Percentiles rank a stretch among this genome's conserved stretches.
Conservation (phyloP, 2,113 vertebrate genomes). For the Seriola rivoliana region DNA sequence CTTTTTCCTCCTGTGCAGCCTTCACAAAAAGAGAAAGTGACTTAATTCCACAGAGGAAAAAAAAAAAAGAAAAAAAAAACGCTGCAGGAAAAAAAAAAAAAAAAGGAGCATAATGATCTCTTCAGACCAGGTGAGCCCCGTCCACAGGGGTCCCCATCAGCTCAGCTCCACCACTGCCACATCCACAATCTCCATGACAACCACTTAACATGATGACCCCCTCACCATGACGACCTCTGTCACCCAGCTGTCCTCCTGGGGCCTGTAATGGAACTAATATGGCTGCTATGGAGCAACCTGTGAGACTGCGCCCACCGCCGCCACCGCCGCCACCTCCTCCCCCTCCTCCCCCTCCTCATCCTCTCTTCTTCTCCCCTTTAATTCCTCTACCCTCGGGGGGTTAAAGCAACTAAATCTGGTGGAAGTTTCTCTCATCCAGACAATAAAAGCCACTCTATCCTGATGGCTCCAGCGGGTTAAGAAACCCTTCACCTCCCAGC, state of each 20-base stretch:
- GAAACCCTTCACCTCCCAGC: constrained; percentile 36
- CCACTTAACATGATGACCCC: constrained; percentile 57
- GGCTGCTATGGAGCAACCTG: constrained; percentile 47
- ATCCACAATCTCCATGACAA: constrained; percentile 65
- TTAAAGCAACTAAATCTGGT: constrained; percentile 44
- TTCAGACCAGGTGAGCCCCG: constrained; percentile 53
- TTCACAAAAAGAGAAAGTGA: background rate
- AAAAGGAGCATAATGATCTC: constrained; percentile 16
- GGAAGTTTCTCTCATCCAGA: constrained; percentile 48
- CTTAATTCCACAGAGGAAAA: background rate
- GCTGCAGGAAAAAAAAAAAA: background rate
- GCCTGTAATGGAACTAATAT: constrained; percentile 66
- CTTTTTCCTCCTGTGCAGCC: too few relatives aligned
- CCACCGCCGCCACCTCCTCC: constrained; percentile 3
- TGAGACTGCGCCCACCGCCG: constrained; percentile 33
- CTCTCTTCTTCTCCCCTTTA: constrained; percentile 25
- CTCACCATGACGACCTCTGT: constrained; percentile 60
- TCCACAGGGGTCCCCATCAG: constrained; percentile 45
- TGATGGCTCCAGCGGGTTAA: constrained; percentile 30
- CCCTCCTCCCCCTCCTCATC: background rate
- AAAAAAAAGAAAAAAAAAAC: background rate
- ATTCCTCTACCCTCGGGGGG: constrained; percentile 35
- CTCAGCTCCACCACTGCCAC: constrained; percentile 26
- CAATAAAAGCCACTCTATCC: constrained; percentile 50
- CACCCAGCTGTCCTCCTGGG: constrained; percentile 58